A percentile compares a stretch with the other conserved stretches of the same genome.
Conservation (phyloP, 1,140 invertebrate genomes). For the Globodera ellingtonae region DNA sequence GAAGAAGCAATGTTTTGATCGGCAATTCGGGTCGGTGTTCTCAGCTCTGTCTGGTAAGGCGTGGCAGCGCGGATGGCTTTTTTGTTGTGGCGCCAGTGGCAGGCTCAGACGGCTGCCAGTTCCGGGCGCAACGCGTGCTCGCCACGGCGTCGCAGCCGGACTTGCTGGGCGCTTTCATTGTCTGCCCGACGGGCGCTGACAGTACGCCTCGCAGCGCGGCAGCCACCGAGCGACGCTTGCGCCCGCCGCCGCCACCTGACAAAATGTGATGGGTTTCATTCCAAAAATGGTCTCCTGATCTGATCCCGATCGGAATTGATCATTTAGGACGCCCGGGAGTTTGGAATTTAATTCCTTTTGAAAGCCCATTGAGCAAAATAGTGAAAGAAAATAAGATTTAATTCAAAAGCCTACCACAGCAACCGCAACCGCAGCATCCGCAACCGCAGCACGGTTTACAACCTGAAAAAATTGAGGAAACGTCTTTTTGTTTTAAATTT, state of each 20-base stretch:
- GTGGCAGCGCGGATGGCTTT: too few species aligned
- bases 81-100: too few species aligned
- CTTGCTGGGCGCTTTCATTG: background rate
- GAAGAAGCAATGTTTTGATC: too few species aligned
- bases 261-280: too few species aligned
- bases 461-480: conserved; percentile 11
- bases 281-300: too few species aligned
- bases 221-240: conserved; percentile 9
- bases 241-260: conserved; percentile 13
- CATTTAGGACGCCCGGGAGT: background rate
- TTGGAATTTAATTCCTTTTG: too few species aligned
- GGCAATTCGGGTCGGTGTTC: too few species aligned
- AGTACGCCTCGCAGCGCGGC: conserved; percentile 4
- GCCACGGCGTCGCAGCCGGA: background rate
- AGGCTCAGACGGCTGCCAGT: background rate
- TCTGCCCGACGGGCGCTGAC: background rate
- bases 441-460: conserved; percentile 44
- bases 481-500: background rate
- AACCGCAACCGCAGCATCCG: conserved; percentile 21
- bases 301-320: too few species aligned
- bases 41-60: too few species aligned
- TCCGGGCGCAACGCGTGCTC: background rate
- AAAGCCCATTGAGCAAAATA: too few species aligned
- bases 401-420: background rate
- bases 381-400: background rate